phyloP scores from a whole-genome alignment of 2,888 invertebrate species.

The Limnephilus auricula region DNA sequence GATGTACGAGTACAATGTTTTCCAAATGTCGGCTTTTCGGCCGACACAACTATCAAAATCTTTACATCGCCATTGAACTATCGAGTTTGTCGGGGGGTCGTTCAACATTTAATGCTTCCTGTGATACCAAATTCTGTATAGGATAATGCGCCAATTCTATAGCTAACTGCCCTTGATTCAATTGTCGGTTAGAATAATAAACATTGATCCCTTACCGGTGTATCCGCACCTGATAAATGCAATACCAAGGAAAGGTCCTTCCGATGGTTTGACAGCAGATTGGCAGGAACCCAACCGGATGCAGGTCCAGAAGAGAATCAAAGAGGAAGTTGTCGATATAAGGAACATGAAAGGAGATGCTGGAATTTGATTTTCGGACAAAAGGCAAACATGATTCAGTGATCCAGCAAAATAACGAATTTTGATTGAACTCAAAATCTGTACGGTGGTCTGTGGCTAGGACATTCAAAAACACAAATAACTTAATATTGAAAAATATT shows the following conservation, averaged over 20 bases:
- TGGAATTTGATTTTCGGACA: neutral
- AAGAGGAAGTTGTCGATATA: neutral
- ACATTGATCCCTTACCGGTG: neutral
- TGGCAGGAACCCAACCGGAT: neutral
- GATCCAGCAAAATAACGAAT: neutral
- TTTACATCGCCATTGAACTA: neutral
- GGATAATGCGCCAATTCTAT: neutral
- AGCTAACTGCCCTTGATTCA: neutral
- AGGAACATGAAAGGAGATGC: neutral
- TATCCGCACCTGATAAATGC: neutral
- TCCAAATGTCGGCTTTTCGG: neutral
- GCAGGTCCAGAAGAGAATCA: neutral
- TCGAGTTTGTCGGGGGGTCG: neutral
- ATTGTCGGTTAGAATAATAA: neutral
- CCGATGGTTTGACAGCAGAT: neutral
- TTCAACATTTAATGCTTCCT: neutral
- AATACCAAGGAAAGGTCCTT: neutral
- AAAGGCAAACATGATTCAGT: neutral
- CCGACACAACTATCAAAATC: neutral
- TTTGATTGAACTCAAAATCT: neutral
- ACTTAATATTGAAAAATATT: too few species aligned
- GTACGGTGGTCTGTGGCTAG: too few species aligned
- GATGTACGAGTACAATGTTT: neutral
- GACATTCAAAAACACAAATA: too few species aligned
- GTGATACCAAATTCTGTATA: neutral